Evolutionary conservation across 2,113 vertebrate genomes (phyloP).

Genomic region (Bufo bufo): DNA sequence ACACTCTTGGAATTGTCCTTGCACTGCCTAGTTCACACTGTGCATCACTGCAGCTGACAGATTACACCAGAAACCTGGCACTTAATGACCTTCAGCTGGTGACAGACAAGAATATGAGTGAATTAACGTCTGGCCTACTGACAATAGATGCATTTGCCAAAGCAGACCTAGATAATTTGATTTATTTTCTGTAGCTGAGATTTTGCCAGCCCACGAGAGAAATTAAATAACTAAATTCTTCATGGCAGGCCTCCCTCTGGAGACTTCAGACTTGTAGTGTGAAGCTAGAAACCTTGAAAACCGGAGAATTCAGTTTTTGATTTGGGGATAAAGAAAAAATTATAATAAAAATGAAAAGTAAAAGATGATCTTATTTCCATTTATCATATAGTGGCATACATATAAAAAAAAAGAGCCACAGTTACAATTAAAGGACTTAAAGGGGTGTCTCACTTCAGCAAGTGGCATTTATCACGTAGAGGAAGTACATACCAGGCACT

Average conservation of each 20-base stretch:
- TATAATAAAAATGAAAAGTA: not conserved
- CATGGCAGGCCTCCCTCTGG: conserved; percentile 79
- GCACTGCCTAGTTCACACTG: conserved; percentile 72
- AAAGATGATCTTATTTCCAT: not conserved
- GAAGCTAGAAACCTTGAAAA: conserved; percentile 70
- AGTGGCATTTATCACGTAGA: no score
- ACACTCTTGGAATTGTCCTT: conserved; percentile 72
- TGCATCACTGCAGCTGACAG: conserved; percentile 80
- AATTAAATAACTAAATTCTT: conserved; percentile 89
- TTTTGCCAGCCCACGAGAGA: conserved; percentile 87
- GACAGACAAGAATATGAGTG: conserved; percentile 84
- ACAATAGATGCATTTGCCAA: conserved; percentile 87
- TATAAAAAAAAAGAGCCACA: not conserved
- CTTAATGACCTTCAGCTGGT: conserved; percentile 73
- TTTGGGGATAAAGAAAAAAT: conserved; percentile 71
- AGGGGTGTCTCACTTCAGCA: no score
- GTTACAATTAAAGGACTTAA: no score
- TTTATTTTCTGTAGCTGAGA: conserved; percentile 89
- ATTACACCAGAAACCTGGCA: conserved; percentile 74
- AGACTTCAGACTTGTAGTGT: conserved; percentile 76
- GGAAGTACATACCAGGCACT: no score
- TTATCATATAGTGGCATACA: no score
- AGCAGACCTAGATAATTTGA: conserved; percentile 90
- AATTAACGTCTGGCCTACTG: conserved; percentile 92
- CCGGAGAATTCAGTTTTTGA: conserved; percentile 74